Evolutionary conservation across 2,888 invertebrate genomes (phyloP).

Genomic region (Junonia oenone): DNA sequence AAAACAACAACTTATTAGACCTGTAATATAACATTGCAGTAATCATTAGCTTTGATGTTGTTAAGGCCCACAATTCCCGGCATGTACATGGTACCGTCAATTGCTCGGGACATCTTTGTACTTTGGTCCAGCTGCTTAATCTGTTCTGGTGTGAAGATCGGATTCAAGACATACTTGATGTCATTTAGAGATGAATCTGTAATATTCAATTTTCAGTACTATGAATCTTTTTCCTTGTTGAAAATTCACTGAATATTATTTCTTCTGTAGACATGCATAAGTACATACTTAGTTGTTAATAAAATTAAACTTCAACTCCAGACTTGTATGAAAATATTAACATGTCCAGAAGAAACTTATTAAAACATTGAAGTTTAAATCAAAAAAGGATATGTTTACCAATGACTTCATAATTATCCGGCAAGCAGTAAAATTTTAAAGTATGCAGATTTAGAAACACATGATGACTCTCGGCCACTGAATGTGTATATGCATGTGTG

Average conservation of each 20-base stretch:
- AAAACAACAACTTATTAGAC: too few species aligned
- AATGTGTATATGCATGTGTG: constrained; percentile 99
- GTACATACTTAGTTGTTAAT: too few species aligned
- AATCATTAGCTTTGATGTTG: constrained; percentile 99
- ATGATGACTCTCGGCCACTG: constrained; percentile 98
- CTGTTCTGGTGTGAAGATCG: constrained; percentile 92
- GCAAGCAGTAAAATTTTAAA: constrained; percentile 98
- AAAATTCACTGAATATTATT: too few species aligned
- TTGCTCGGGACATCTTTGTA: constrained; percentile 94
- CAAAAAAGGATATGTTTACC: constrained; percentile 75
- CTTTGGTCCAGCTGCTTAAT: constrained; percentile 89
- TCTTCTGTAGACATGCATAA: too few species aligned
- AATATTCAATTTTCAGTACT: constrained; percentile 33
- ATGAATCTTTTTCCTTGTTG: too few species aligned
- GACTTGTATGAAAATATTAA: too few species aligned
- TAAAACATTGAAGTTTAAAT: background rate
- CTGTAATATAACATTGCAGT: constrained; percentile 98
- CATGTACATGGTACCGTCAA: constrained; percentile 96
- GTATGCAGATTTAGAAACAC: constrained; percentile 98
- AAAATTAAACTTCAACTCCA: too few species aligned
- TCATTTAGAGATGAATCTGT: constrained; percentile 97
- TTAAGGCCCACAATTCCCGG: constrained; percentile 99
- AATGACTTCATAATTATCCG: constrained; percentile 99
- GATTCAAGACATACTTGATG: constrained; percentile 98
- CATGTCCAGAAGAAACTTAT: background rate